Evolutionary conservation across 1,140 invertebrate genomes (phyloP), one percentile per base, ranked within the genome.

Genomic region (Uloborus diversus): DNA sequence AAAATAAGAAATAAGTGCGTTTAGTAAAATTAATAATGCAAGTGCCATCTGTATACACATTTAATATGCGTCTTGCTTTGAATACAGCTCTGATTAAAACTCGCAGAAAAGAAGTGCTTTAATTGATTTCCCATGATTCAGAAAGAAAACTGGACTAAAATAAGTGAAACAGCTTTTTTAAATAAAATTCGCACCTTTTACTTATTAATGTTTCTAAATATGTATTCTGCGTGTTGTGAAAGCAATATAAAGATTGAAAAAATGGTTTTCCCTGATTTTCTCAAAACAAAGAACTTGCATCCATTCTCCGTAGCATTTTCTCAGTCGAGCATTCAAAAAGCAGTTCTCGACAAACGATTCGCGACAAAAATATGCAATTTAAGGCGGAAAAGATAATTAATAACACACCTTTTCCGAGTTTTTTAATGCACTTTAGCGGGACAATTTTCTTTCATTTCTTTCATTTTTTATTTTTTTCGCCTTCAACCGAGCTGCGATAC

Each of bases 311-410:
- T 51, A 28, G 32, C 51, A 42, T 33, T 61, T 49, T 42, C 47
- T 64, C 61, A 66, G 32, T 30, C 20, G 30, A 33, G 73, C 25
- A 66, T 78, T 78, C 73, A 78, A 78, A 78, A 78, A 78, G 35
- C 73, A 65, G 49, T 66, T 64, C 59, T 35, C 73, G 47, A 66
- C 61, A 64, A 78, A 78, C 73, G 73, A 78, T 78, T 78, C 57
- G 17, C 42, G 73, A 78, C 73, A 53, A 57, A 78, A 78, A 78
- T 78, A 78, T 78, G 73, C 62, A 78, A 78, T 66, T 78, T 78
- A 64, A 65, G 47, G 32, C 37, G 35, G 62, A 78, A 78, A 78
- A 78, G 73, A 78, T 78, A 78, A 78, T 78, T 78, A 78, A 78
- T 78, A 78, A 78, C 73, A 57, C 73, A 78, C 73, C 73, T 78